phyloP scores from a whole-genome alignment of 2,113 vertebrate species.

The Albula glossodonta region DNA sequence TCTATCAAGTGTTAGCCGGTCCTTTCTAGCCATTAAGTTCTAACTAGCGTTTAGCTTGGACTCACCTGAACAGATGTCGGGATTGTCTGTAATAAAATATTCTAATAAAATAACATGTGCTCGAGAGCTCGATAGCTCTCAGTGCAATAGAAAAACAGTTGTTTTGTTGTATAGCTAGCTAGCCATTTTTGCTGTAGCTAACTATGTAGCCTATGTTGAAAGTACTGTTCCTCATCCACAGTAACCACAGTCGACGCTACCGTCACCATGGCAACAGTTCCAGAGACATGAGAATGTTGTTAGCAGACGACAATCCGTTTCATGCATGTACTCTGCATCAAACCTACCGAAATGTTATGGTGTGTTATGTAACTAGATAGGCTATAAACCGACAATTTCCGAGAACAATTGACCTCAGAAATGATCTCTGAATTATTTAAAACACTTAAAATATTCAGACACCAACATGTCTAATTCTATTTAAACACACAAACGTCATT shows the following conservation, averaged over 20 bases:
- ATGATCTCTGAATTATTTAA: too few species aligned
- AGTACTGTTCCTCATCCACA: not conserved
- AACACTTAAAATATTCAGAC: too few species aligned
- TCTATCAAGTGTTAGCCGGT: not conserved
- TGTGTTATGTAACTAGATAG: too few species aligned
- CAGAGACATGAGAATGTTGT: not conserved
- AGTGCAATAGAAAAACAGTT: not conserved
- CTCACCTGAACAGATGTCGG: not conserved
- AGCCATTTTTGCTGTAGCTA: not conserved
- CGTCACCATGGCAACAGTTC: slow-evolving; percentile 51
- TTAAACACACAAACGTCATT: too few species aligned
- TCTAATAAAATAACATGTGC: not conserved
- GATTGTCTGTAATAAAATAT: not conserved
- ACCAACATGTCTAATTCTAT: too few species aligned
- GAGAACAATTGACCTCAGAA: too few species aligned
- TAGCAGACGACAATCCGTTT: too few species aligned
- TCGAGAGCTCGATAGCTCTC: not conserved
- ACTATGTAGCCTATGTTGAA: not conserved
- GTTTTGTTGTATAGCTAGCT: not conserved
- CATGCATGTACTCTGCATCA: too few species aligned
- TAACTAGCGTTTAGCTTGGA: not conserved
- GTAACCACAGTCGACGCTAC: slow-evolving; percentile 15
- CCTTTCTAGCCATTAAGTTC: not conserved
- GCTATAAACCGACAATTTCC: too few species aligned
- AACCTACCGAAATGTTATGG: too few species aligned